These are phyloP conservation scores for Balaenoptera acutorostrata DNA, from an alignment of 2,113 vertebrate species.

Conservation along the genomic window DNA sequence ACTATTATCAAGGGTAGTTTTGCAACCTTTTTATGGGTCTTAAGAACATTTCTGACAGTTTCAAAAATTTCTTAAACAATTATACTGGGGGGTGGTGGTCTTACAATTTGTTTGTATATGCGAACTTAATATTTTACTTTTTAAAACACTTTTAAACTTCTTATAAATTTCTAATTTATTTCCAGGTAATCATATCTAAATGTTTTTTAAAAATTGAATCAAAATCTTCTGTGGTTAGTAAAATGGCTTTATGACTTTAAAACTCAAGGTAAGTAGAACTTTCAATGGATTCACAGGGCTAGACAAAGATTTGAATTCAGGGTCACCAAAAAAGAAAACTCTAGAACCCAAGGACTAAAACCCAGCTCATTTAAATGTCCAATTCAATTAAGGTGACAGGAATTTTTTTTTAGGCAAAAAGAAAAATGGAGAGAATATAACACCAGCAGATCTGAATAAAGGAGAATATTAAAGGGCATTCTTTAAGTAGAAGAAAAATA, in stretches of 20 bases:
- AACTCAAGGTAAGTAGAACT: neutral
- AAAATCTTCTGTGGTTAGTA: neutral
- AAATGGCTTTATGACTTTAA: neutral
- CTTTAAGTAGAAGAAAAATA: constrained; percentile 15
- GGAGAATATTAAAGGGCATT: neutral
- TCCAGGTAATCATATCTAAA: neutral
- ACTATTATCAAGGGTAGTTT: neutral
- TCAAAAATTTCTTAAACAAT: neutral
- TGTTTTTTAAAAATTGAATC: neutral
- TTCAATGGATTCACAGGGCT: neutral
- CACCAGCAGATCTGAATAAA: neutral
- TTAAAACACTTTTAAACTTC: neutral
- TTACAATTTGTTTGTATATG: neutral
- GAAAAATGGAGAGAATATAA: neutral
- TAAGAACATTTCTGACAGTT: neutral
- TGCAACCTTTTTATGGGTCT: neutral
- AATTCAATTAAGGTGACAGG: neutral
- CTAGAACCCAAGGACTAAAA: neutral
- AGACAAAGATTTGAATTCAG: neutral
- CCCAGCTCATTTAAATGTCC: neutral
- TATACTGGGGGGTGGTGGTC: neutral
- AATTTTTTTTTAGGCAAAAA: neutral
- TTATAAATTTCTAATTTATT: neutral
- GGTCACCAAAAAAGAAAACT: neutral
- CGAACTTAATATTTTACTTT: neutral